Evolutionary conservation across 2,888 invertebrate species (phyloP).

Genomic region (Hartigia nigra): DNA sequence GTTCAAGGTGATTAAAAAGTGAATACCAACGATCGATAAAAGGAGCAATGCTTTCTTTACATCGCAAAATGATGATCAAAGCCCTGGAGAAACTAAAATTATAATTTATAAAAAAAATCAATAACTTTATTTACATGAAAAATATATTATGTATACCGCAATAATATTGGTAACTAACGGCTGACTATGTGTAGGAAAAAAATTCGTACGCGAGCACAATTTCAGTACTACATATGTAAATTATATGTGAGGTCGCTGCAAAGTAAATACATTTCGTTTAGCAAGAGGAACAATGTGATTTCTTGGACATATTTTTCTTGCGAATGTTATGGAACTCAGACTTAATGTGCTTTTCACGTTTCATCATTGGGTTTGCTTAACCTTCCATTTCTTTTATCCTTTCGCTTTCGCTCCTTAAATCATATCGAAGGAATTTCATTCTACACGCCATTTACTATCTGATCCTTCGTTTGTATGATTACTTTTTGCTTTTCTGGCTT

Average conservation of each 20-base stretch:
- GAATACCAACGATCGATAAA: neutral
- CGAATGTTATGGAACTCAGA: conserved; percentile 42
- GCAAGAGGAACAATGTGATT: neutral
- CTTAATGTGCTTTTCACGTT: conserved; percentile 36
- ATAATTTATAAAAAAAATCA: neutral
- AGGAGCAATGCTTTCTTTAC: neutral
- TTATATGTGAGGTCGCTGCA: neutral
- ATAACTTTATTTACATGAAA: conserved; percentile 3
- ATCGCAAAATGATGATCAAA: neutral
- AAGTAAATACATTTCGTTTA: neutral
- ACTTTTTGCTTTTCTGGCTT: neutral
- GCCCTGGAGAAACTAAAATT: neutral
- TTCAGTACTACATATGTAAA: neutral
- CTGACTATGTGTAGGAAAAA: neutral
- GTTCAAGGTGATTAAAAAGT: neutral
- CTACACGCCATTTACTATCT: neutral
- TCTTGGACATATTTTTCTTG: neutral
- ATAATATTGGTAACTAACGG: neutral
- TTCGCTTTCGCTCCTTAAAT: neutral
- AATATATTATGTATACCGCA: neutral
- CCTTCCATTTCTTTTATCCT: neutral
- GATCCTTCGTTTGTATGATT: neutral
- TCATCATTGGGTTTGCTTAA: neutral
- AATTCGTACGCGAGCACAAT: neutral
- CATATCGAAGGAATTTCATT: neutral